Evolutionary conservation across 2,797 vertebrate genomes (phyloP).

Genomic region (Odontamblyopus rebecca): DNA sequence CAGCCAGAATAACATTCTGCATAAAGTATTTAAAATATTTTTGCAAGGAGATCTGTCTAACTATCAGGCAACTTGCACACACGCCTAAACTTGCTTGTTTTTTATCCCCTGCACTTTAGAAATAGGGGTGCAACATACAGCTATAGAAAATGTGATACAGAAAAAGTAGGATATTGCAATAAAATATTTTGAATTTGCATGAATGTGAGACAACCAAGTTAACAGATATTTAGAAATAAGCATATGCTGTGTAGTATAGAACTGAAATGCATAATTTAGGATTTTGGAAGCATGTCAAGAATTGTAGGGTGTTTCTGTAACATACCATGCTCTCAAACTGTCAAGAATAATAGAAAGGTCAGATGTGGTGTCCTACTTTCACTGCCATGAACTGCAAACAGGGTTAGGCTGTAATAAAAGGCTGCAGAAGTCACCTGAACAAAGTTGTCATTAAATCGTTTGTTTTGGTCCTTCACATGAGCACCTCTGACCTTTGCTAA

Average conservation of each 20-base stretch:
- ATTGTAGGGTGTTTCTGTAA: neutral
- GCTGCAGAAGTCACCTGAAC: neutral
- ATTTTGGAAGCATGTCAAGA: neutral
- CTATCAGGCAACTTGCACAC: conserved; percentile 33
- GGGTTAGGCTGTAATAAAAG: neutral
- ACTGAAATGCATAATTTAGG: neutral
- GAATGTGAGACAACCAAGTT: neutral
- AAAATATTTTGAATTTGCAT: neutral
- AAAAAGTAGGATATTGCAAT: neutral
- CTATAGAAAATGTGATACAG: neutral
- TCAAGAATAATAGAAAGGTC: neutral
- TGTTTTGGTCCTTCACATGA: neutral
- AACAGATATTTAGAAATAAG: neutral
- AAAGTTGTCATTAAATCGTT: neutral
- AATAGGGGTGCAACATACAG: neutral
- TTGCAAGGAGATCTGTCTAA: conserved; percentile 38
- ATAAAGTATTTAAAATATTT: conserved; percentile 68
- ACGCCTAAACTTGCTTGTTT: conserved; percentile 38
- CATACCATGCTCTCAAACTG: neutral
- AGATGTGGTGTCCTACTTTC: neutral
- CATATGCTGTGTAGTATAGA: neutral
- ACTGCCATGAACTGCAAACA: neutral
- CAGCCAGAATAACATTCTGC: conserved; percentile 60
- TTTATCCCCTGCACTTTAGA: conserved; percentile 6
- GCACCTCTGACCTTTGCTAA: neutral